These are phyloP conservation scores for Silurus asotus DNA, from an alignment of 2,113 vertebrate species.

Conservation along the genomic window DNA sequence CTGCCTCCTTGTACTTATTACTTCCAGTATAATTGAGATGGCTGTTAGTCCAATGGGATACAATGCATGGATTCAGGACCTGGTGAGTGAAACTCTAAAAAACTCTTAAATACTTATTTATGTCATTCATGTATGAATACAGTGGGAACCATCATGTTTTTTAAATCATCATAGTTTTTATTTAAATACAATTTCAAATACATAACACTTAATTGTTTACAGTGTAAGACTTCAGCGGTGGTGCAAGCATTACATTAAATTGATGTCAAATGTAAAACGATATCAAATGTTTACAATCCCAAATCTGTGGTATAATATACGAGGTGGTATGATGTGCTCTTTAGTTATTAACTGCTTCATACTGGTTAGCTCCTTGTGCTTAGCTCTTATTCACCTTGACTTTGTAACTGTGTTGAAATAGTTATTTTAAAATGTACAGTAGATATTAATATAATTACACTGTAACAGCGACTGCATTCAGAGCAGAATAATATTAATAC, in stretches of 20 bases:
- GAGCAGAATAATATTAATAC: not conserved
- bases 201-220: not conserved
- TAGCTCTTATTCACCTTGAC: not conserved
- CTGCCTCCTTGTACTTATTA: conserved; percentile 85
- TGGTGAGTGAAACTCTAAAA: conserved; percentile 75
- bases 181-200: not conserved
- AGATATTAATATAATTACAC: not conserved
- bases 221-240: not conserved
- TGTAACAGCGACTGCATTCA: not conserved
- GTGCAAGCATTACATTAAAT: not conserved
- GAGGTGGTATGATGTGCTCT: not conserved
- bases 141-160: not conserved
- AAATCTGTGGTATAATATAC: not conserved
- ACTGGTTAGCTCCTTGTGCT: not conserved
- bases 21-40: conserved; percentile 88
- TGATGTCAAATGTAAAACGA: not conserved
- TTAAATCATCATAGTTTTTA: not conserved
- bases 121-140: not conserved
- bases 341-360: not conserved
- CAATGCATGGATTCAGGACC: conserved; percentile 90
- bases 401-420: not conserved
- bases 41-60: conserved; percentile 90
- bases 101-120: not conserved
- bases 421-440: not conserved
- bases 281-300: no score